Evolutionary conservation across 2,797 vertebrate species (phyloP).

Genomic region (Tarsius wallacei): DNA sequence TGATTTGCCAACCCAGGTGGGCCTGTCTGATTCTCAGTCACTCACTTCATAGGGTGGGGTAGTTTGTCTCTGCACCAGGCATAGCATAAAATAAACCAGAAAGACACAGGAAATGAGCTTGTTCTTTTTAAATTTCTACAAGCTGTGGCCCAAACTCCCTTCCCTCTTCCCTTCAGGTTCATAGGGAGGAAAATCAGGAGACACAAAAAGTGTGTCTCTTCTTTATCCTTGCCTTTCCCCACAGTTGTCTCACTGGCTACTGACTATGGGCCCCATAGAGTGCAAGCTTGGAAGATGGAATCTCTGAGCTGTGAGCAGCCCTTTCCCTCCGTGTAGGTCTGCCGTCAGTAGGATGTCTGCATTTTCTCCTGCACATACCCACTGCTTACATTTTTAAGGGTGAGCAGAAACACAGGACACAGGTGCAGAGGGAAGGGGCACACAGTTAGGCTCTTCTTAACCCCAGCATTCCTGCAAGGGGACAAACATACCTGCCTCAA

Average conservation of each 20-base stretch:
- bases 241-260: not conserved
- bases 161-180: not conserved
- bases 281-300: too few relatives aligned
- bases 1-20: not conserved
- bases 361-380: not conserved
- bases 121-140: not conserved
- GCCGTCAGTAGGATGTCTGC: not conserved
- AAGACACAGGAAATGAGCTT: not conserved
- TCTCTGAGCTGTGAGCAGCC: not conserved
- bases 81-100: not conserved
- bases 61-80: not conserved
- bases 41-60: not conserved
- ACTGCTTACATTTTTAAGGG: not conserved
- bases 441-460: too few relatives aligned
- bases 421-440: not conserved
- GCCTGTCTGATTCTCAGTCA: not conserved
- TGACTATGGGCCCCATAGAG: fast-evolving
- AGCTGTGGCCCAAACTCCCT: not conserved
- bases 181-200: not conserved
- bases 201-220: fast-evolving
- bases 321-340: not conserved
- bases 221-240: too few relatives aligned
- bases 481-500: not conserved
- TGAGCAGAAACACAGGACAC: too few relatives aligned
- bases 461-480: not conserved